These are phyloP conservation scores for Holocentrus rufus DNA, from an alignment of 2,797 vertebrate genomes.

Conservation along the genomic window DNA sequence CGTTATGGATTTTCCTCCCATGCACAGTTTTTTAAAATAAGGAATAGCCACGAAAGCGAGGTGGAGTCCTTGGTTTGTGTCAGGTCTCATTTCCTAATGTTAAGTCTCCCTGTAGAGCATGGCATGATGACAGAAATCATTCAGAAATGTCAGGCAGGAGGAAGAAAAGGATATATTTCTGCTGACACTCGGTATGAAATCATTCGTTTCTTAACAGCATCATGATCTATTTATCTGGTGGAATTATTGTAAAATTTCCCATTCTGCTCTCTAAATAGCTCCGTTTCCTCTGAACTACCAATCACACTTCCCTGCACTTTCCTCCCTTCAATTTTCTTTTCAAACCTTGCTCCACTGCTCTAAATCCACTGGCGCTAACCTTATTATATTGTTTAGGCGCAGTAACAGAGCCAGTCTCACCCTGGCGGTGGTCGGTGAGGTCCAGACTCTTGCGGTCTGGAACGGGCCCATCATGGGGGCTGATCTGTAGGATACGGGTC, in stretches of 20 bases:
- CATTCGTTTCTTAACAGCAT: conserved; percentile 12
- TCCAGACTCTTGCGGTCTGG: conserved; percentile 93
- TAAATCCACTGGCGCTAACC: neutral
- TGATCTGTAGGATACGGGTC: conserved; percentile 96
- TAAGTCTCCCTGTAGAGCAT: conserved; percentile 5
- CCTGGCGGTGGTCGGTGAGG: conserved; percentile 90
- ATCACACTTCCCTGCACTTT: conserved; percentile 3
- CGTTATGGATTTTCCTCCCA: conserved; percentile 27
- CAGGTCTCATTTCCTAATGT: conserved; percentile 57
- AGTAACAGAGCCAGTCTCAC: conserved; percentile 75
- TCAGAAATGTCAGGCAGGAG: conserved; percentile 26
- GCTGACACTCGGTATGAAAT: conserved; percentile 32
- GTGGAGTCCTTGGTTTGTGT: conserved; percentile 48
- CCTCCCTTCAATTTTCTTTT: conserved; percentile 17
- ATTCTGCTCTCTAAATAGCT: conserved; percentile 16
- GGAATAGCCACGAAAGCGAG: conserved; percentile 37
- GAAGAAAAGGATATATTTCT: conserved; percentile 36
- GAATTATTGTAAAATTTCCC: conserved; percentile 31
- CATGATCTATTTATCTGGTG: conserved; percentile 47
- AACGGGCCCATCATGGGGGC: conserved; percentile 88
- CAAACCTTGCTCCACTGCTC: neutral
- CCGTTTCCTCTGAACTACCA: conserved; percentile 31
- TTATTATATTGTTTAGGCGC: neutral
- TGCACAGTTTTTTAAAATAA: conserved; percentile 30
- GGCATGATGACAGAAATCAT: conserved; percentile 35